These are phyloP conservation scores for Ctenomys sociabilis DNA, from an alignment of 2,113 vertebrate genomes.

Conservation along the genomic window DNA sequence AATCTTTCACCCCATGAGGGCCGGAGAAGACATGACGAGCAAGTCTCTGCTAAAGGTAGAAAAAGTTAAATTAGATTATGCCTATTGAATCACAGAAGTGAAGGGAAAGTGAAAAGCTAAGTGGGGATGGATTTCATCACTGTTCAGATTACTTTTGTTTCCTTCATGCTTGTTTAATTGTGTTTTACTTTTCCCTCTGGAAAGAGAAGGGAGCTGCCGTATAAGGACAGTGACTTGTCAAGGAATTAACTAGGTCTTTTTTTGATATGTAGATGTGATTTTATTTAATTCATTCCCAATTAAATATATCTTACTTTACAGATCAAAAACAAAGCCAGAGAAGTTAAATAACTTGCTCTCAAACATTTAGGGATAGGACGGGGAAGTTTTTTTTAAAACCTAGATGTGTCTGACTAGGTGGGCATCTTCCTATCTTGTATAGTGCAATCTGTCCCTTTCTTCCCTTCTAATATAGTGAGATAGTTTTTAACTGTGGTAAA, in stretches of 20 bases:
- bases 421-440: constrained; percentile 52
- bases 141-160: constrained; percentile 62
- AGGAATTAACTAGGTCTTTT: constrained; percentile 58
- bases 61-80: constrained; percentile 83
- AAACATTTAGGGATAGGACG: constrained; percentile 56
- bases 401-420: constrained; percentile 56
- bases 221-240: constrained; percentile 44
- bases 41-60: constrained; percentile 86
- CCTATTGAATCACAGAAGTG: constrained; percentile 82
- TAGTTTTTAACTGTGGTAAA: constrained; percentile 64
- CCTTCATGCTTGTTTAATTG: neutral
- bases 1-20: constrained; percentile 86
- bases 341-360: constrained; percentile 74
- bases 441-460: constrained; percentile 43
- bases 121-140: constrained; percentile 78
- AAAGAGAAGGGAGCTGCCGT: constrained; percentile 73
- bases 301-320: constrained; percentile 55
- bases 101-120: constrained; percentile 82
- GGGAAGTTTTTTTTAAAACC: constrained; percentile 47
- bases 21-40: constrained; percentile 88
- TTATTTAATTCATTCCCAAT: constrained; percentile 53
- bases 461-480: constrained; percentile 61
- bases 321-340: constrained; percentile 61
- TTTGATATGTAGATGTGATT: constrained; percentile 3
- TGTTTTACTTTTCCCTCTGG: constrained; percentile 53